These are phyloP conservation scores for Varecia variegata DNA, from an alignment of 2,797 vertebrate genomes.

Conservation along the genomic window DNA sequence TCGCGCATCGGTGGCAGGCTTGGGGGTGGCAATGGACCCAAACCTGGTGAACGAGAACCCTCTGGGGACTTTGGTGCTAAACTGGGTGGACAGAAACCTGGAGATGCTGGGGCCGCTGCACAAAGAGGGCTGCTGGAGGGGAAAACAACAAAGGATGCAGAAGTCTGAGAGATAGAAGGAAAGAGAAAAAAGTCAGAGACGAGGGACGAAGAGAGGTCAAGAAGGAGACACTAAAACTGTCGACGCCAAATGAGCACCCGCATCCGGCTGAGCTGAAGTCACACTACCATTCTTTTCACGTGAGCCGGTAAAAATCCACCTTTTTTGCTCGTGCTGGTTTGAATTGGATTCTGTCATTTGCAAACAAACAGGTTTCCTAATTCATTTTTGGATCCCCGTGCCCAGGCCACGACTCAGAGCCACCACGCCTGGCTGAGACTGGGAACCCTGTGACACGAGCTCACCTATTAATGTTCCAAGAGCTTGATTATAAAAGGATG, in stretches of 20 bases:
- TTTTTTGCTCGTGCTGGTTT: not conserved
- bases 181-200: not conserved
- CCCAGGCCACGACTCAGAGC: not conserved
- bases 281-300: fast-evolving
- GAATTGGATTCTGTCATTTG: not conserved
- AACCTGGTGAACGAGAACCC: not conserved
- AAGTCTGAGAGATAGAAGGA: not conserved
- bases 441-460: not conserved
- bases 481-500: not conserved
- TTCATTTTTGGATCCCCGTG: not conserved
- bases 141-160: not conserved
- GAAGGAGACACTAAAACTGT: not conserved
- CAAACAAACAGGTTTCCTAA: not conserved
- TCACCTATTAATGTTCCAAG: not conserved
- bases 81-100: not conserved
- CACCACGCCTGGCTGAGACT: not conserved
- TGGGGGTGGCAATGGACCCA: not conserved
- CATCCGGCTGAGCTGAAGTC: not conserved
- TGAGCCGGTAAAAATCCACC: not conserved
- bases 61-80: not conserved
- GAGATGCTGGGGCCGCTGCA: not conserved
- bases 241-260: not conserved
- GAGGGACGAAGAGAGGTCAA: not conserved
- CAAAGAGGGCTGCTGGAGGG: not conserved
- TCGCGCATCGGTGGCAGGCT: not conserved